Evolutionary conservation across 1,140 invertebrate genomes (phyloP).

Genomic region (Formica exsecta): DNA sequence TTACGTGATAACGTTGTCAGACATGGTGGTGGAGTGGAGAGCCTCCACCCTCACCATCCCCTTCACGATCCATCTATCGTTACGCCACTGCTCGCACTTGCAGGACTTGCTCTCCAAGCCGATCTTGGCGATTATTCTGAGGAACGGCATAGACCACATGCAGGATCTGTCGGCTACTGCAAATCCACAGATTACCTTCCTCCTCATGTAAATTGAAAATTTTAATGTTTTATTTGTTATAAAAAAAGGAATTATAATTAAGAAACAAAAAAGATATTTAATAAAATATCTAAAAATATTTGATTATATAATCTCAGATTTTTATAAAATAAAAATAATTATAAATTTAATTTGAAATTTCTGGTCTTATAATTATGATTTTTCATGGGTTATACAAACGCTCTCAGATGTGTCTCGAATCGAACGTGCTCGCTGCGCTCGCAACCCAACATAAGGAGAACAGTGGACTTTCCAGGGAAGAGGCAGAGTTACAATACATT

Average conservation of each 20-base stretch:
- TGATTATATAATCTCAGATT: not conserved
- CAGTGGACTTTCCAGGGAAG: slow-evolving; percentile 90
- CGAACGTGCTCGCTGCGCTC: slow-evolving; percentile 88
- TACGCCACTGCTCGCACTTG: slow-evolving; percentile 90
- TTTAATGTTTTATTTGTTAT: not conserved
- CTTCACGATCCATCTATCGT: slow-evolving; percentile 88
- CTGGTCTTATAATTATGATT: not conserved
- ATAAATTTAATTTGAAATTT: not conserved
- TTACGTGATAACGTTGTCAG: slow-evolving; percentile 94
- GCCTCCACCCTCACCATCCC: slow-evolving; percentile 87
- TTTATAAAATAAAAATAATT: not conserved
- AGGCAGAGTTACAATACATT: slow-evolving; percentile 95
- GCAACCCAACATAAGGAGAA: slow-evolving; percentile 91
- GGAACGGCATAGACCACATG: slow-evolving; percentile 88
- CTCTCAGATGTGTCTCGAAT: slow-evolving; percentile 85
- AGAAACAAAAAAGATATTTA: too few species aligned
- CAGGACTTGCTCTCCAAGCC: slow-evolving; percentile 95
- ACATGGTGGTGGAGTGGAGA: slow-evolving; percentile 88
- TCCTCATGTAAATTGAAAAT: slow-evolving; percentile 85
- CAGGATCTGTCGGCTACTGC: slow-evolving; percentile 91
- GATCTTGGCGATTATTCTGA: slow-evolving; percentile 93
- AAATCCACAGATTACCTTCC: slow-evolving; percentile 92
- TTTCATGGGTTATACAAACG: slow-evolving; percentile 9
- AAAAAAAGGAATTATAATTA: too few species aligned
- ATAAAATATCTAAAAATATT: too few species aligned